Base-by-base conservation (phyloP, 1,140 invertebrate genomes). In the Atta texana region DNA sequence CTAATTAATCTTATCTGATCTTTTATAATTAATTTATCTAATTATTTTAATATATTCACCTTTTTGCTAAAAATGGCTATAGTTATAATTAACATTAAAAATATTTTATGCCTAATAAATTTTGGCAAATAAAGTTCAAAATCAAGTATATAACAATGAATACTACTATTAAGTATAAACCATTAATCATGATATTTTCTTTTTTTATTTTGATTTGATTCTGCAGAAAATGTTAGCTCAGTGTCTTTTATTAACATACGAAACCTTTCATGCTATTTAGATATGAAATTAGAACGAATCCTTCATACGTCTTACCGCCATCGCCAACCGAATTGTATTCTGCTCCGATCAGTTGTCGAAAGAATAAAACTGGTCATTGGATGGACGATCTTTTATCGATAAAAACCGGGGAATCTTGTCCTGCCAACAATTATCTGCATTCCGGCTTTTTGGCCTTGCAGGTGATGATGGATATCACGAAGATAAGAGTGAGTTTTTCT, bases 381-480 rank as follows among this genome's bases (percentile, higher is more conserved):
- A 96, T 96, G 53, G 95, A 96, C 12, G 96, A 96, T 0, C 95
- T 96, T 2, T 94, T 96, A 66, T 96, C 97, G 3, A 96, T 97
- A 85, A 96, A 97, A 84, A 95, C 96, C 0, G 96, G 96, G 0
- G 96, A 97, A 85, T 96, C 96, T 1, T 98, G 97, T 93, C 97
- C 97, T 1, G 97, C 97, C 1, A 97, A 97, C 89, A 96, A 97
- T 94, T 98, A 98, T 92, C 97, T 97, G 92, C 96, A 96, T 89
- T 97, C 97, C 2, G 97, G 97, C n/a, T 97, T 97, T 92, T 93
- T 97, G 75, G 97, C 97, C 2, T 91, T 98, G 77, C 97, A 98
- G 93, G 96, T 96, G 61, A 93, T 97, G 14, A 96, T 97, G 57
- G 97, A 98, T 93, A 96, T 96, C 90, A 97, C 97, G 5, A 97